Base-by-base conservation (phyloP, 2,888 invertebrate species). In the Idaea straminata region DNA sequence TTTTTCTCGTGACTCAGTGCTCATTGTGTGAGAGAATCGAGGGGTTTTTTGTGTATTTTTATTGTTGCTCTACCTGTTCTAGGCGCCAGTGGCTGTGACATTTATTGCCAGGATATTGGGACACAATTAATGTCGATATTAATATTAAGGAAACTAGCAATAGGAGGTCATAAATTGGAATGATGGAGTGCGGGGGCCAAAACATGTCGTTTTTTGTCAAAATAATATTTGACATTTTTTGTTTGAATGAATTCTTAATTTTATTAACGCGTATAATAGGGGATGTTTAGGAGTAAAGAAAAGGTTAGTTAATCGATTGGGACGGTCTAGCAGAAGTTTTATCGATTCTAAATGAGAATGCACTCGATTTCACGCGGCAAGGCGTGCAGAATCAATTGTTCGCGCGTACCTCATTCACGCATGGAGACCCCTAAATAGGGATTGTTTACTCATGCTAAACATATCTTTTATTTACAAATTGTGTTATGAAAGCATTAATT, bases 81-180 rank as follows among this genome's bases (percentile, higher is more conserved):
- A 92, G 92, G 92, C 92, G 92, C 92, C 92, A 91, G 86, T 84
- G 87, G 87, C 84, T 85, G 83, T 89, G 91, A 91, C 92, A 87
- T 92, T 91, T 88, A 92, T 86, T 83, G 86, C 76, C 87, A 90
- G 90, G 89, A 91, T 91, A 91, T 91, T 89, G 91, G 91, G 87
- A 89, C 85, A 85, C 84, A 81, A 89, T 91, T 91, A 91, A 91
- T 89, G 91, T 91, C 83, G 85, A 91, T 91, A 90, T 91, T 92
- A 90, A 91, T 91, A 90, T 84, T 78, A 77, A 86, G 88, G 88
- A 89, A 88, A 87, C 86, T 78, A 76, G 75, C 82, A 79, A 80
- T 83, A 80, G 83, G 84, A 79, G 80, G 79, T 77, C 82, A 88
- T 92, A 92, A 92, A 91, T 91, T 89, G 69, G 69, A 70, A 81